Conservation (phyloP, 2,113 vertebrate species). For the Peucedramus taeniatus region DNA sequence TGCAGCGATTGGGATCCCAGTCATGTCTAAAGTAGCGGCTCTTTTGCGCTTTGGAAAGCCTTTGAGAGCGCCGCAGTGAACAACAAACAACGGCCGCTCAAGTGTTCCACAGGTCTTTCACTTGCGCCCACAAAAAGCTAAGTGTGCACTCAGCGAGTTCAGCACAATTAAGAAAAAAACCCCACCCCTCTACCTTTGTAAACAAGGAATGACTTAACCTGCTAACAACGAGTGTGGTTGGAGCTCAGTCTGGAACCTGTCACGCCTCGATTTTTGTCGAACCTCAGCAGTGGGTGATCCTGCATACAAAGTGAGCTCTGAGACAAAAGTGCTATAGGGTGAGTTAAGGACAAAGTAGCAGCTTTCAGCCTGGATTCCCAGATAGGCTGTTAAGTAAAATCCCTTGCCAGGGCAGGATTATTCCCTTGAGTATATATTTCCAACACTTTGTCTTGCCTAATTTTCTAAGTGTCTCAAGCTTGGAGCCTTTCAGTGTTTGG, state of each 20-base stretch:
- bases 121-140: neutral
- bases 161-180: neutral
- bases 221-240: neutral
- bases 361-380: constrained; percentile 3
- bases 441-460: neutral
- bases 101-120: neutral
- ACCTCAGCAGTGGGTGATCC: neutral
- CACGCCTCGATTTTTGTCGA: neutral
- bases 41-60: neutral
- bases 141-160: neutral
- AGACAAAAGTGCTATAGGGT: constrained; percentile 44
- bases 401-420: constrained; percentile 7
- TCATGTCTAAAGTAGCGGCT: neutral
- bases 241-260: neutral
- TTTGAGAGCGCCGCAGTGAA: neutral
- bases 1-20: neutral
- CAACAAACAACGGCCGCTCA: neutral
- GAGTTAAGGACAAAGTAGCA: constrained; percentile 37
- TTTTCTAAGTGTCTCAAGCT: neutral
- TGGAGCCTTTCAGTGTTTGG: neutral
- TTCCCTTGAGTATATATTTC: neutral
- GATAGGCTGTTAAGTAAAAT: constrained; percentile 6
- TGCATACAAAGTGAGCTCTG: neutral
- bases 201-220: constrained; percentile 8
- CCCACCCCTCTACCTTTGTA: neutral